Evolutionary conservation across 2,888 invertebrate genomes (phyloP), one percentile per base, ranked within the genome.

Genomic region (Furcula furcula): DNA sequence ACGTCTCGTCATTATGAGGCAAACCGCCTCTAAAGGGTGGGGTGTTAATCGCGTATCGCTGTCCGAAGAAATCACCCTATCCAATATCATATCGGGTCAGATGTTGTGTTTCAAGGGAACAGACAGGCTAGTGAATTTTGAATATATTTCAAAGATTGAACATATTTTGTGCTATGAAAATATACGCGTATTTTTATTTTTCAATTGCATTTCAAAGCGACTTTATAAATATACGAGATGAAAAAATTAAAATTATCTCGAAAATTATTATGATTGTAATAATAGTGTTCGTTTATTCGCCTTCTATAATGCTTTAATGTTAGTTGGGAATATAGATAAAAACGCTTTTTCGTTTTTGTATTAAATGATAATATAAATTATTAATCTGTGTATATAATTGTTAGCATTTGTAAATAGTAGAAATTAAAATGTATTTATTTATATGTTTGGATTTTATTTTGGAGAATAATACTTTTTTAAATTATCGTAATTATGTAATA

Each of bases 261-360:
- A 59, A 56, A n/a, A 50, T 55, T 55, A 45, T 37, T 52, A 59
- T 48, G 36, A 57, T 63, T 51, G 49, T 54, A 56, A 61, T 58
- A 46, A 74, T 72, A 75, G 76, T 78, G 79, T 81, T 83, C 76
- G 75, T 79, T 84, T 81, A 62, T 75, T 80, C 76, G 88, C 87
- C 87, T 87, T 86, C 76, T 72, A 66, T 74, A 77, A 85, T 83
- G 88, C 87, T 87, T 87, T 86, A 86, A 87, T 53, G 68, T 75
- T 83, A 84, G 79, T 75, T 56, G 68, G 72, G 61, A 76, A n/a
- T 44, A 64, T 77, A 79, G 71, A 70, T 68, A 62, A 50, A 59
- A 55, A 74, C 59, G 75, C 72, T 72, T 70, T 65, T 67, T 60
- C 65, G 66, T 71, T 67, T 65, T 64, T 60, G 7, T 10, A 42